Evolutionary conservation across 2,797 vertebrate genomes (phyloP).

Genomic region (Gouania willdenowi): DNA sequence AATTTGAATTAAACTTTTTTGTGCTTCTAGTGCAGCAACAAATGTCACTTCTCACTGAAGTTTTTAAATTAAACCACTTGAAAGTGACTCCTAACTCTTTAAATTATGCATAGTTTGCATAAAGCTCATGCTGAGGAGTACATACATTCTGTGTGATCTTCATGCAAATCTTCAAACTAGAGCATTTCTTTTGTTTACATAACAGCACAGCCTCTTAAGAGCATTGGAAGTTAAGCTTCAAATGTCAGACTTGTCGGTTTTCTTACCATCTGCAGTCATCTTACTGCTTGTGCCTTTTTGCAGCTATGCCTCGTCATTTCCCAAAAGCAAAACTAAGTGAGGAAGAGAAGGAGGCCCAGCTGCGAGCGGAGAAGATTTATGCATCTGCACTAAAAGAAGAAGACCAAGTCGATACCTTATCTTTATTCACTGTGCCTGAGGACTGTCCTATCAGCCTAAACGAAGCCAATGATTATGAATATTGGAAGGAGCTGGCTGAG

Average conservation of each 20-base stretch:
- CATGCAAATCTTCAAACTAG: background rate
- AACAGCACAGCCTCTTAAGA: slow-evolving; percentile 19
- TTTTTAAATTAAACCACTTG: no score
- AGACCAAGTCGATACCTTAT: slow-evolving; percentile 84
- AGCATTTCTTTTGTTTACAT: slow-evolving; percentile 29
- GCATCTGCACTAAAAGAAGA: slow-evolving; percentile 89
- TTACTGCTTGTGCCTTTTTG: no score
- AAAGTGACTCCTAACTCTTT: no score
- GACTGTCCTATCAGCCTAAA: slow-evolving; percentile 93
- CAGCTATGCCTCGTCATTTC: slow-evolving; percentile 91
- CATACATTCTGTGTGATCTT: background rate
- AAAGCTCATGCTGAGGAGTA: background rate
- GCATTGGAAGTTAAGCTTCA: background rate
- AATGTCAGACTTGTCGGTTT: background rate
- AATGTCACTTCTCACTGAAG: no score
- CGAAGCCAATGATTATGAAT: slow-evolving; percentile 89
- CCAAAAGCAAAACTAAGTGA: slow-evolving; percentile 86
- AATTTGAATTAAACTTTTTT: no score
- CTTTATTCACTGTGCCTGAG: slow-evolving; percentile 87
- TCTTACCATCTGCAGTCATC: no score
- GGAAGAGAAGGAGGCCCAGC: slow-evolving; percentile 84
- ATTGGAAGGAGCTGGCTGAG: slow-evolving; percentile 90
- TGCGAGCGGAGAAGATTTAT: slow-evolving; percentile 87
- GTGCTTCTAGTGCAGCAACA: no score
- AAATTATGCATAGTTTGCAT: no score